Percentiles rank a stretch among this genome's conserved stretches.
These are phyloP conservation scores for Camponotus floridanus DNA, from an alignment of 1,140 invertebrate genomes.

Conservation along the genomic window DNA sequence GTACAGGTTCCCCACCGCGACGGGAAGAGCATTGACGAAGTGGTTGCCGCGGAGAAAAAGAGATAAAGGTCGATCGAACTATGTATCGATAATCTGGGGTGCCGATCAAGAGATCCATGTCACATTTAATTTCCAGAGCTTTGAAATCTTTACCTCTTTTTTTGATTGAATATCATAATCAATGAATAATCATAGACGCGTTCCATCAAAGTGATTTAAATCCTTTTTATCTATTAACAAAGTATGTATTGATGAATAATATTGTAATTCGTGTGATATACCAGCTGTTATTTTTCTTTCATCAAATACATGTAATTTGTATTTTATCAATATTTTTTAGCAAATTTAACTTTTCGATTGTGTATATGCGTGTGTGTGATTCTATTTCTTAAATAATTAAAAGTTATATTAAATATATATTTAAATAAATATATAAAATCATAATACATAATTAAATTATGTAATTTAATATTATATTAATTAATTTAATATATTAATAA, in stretches of 20 bases:
- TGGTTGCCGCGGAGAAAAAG: slow-evolving; percentile 16
- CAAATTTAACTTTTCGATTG: too few relatives aligned
- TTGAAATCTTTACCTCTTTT: not conserved
- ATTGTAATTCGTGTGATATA: not conserved
- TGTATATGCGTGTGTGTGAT: too few relatives aligned
- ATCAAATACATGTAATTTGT: not conserved
- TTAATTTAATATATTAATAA: too few relatives aligned
- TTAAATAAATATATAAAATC: not conserved
- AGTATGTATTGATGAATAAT: not conserved
- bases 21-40: slow-evolving; percentile 33
- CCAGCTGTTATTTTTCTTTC: not conserved
- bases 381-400: not conserved
- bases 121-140: not conserved
- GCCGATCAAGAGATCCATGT: slow-evolving; percentile 50
- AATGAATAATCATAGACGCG: not conserved
- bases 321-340: not conserved
- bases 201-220: not conserved
- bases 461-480: too few relatives aligned
- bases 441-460: not conserved
- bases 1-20: slow-evolving; percentile 57
- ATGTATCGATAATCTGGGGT: slow-evolving; percentile 16
- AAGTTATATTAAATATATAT: not conserved
- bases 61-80: slow-evolving; percentile 33
- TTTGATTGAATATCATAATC: too few relatives aligned
- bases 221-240: not conserved